phyloP scores from a whole-genome alignment of 2,797 vertebrate species.

The Typhlichthys eigenmanni region DNA sequence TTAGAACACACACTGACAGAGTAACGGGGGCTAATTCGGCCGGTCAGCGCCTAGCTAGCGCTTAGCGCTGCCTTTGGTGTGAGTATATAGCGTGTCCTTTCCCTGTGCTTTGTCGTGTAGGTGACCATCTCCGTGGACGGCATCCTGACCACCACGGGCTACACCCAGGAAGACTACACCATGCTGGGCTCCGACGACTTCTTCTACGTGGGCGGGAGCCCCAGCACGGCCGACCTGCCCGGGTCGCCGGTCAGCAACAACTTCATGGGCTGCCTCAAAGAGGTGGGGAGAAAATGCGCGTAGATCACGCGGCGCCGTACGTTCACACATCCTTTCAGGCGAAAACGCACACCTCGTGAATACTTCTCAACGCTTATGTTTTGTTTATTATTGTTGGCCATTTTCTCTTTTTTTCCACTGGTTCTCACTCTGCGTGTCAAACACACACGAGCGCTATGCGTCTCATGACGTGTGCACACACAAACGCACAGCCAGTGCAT shows the following conservation, averaged over 20 bases:
- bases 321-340: background rate
- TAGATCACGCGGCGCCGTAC: background rate
- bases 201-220: slow-evolving; percentile 99
- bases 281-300: slow-evolving; percentile 75
- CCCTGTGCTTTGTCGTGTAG: slow-evolving; percentile 99
- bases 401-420: background rate
- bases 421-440: background rate
- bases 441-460: slow-evolving; percentile 42
- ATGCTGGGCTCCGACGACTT: slow-evolving; percentile 99
- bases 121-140: slow-evolving; percentile 99
- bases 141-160: slow-evolving; percentile 99
- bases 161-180: slow-evolving; percentile 99
- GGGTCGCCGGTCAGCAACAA: slow-evolving; percentile 99
- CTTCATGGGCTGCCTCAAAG: slow-evolving; percentile 99
- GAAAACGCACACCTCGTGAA: slow-evolving; percentile 1
- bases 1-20: slow-evolving; percentile 62
- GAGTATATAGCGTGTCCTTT: slow-evolving; percentile 99
- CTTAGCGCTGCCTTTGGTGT: slow-evolving; percentile 82
- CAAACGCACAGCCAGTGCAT: too few species aligned
- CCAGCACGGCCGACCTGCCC: slow-evolving; percentile 97
- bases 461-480: slow-evolving; percentile 16
- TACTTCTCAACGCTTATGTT: slow-evolving; percentile 7
- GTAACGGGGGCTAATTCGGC: slow-evolving; percentile 76
- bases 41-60: slow-evolving; percentile 73
- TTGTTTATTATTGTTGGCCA: background rate